phyloP scores from a whole-genome alignment of 2,888 invertebrate genomes.

The Eucera pruinosa region DNA sequence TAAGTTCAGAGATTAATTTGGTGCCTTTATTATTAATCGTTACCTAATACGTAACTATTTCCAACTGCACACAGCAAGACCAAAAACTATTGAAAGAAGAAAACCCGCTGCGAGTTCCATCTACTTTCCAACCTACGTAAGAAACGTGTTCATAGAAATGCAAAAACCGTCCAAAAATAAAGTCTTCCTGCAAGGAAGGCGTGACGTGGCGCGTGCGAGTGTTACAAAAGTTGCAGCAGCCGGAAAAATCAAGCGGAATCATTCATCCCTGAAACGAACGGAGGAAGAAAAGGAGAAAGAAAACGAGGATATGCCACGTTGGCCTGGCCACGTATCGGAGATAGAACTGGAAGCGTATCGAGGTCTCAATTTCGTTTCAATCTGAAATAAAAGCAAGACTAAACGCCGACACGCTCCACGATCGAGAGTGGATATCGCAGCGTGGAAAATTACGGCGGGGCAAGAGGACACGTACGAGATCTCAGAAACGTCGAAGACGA shows the following conservation, averaged over 20 bases:
- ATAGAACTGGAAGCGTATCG: slow-evolving; percentile 68
- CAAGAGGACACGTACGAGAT: slow-evolving; percentile 62
- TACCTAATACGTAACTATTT: no score
- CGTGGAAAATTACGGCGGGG: slow-evolving; percentile 74
- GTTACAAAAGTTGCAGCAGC: not conserved
- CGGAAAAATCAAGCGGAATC: slow-evolving; percentile 22
- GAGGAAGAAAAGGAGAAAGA: slow-evolving; percentile 10
- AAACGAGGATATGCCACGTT: slow-evolving; percentile 3
- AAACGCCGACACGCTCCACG: slow-evolving; percentile 67
- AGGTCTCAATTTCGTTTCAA: slow-evolving; percentile 76
- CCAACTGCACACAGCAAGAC: no score
- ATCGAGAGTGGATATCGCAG: slow-evolving; percentile 69
- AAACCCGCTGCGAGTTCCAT: no score
- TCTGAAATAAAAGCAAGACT: slow-evolving; percentile 74
- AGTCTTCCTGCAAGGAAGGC: slow-evolving; percentile 17
- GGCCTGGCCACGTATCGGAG: slow-evolving; percentile 32
- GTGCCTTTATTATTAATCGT: no score
- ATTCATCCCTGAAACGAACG: slow-evolving; percentile 49
- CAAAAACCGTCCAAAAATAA: not conserved
- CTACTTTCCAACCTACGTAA: no score
- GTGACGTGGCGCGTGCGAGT: slow-evolving; percentile 18
- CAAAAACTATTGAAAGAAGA: not conserved
- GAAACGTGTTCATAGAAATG: slow-evolving; percentile 15
- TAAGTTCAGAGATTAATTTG: no score
- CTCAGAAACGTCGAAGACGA: slow-evolving; percentile 30